Percentiles rank a stretch among this genome's conserved stretches.
Conservation (phyloP, 1,140 invertebrate species). For the Lepidostoma basale region DNA sequence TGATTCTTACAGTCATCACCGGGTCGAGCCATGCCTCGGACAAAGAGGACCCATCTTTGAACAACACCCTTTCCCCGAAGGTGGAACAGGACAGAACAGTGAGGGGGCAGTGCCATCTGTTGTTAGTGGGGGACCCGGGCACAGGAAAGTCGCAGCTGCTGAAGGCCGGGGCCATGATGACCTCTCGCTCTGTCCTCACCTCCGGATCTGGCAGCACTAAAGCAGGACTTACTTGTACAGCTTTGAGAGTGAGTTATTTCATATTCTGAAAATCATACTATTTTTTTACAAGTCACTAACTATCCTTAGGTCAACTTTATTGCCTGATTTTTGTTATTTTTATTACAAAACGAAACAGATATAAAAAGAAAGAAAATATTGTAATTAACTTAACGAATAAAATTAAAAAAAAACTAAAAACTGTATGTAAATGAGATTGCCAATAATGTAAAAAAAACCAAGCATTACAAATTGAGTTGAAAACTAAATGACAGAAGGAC, state of each 20-base stretch:
- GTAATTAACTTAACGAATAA: no score
- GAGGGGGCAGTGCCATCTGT: slow-evolving; percentile 82
- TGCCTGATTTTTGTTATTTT: no score
- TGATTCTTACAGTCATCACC: slow-evolving; percentile 65
- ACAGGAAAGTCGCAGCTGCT: slow-evolving; percentile 88
- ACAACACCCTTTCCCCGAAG: slow-evolving; percentile 44
- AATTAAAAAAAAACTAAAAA: no score
- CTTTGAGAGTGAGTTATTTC: slow-evolving; percentile 70
- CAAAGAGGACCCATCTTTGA: slow-evolving; percentile 46
- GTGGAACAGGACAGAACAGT: slow-evolving; percentile 48
- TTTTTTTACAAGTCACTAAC: no score
- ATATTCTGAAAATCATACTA: neutral
- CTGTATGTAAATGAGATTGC: no score
- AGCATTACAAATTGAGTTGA: no score
- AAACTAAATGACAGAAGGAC: no score
- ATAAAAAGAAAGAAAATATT: no score
- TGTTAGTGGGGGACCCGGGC: slow-evolving; percentile 91
- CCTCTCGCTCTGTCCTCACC: slow-evolving; percentile 80
- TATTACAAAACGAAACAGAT: no score
- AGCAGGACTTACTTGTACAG: slow-evolving; percentile 88
- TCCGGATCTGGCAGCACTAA: slow-evolving; percentile 85
- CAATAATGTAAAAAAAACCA: no score
- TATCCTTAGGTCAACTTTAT: no score
- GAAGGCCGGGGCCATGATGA: slow-evolving; percentile 76
- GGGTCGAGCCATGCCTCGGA: slow-evolving; percentile 54